These are phyloP conservation scores for Mustelus asterias DNA, from an alignment of 2,113 vertebrate species.

Conservation along the genomic window DNA sequence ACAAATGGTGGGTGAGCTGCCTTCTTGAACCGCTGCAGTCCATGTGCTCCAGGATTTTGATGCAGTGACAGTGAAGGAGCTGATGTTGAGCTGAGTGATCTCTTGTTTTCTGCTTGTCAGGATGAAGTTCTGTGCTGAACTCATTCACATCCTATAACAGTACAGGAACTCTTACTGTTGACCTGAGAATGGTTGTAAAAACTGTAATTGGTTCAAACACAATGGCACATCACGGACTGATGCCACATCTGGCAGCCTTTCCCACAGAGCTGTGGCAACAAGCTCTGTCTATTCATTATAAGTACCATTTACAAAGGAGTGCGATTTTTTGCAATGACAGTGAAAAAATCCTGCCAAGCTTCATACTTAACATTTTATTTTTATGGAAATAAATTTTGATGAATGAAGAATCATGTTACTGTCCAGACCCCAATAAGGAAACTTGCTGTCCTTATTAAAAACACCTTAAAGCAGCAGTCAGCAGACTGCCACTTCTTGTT, in stretches of 20 bases:
- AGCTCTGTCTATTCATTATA: background rate
- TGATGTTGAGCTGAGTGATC: background rate
- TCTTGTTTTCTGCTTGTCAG: background rate
- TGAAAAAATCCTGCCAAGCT: background rate
- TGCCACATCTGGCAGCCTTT: background rate
- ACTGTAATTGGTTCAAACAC: background rate
- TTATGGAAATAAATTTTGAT: background rate
- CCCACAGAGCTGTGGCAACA: background rate
- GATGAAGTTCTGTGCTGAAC: background rate
- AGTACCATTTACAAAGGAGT: too few species aligned
- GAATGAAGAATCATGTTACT: background rate
- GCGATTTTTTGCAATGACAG: background rate
- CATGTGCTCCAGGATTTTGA: too few species aligned
- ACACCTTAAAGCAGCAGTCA: background rate
- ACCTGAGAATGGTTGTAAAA: background rate
- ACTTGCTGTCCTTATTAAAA: background rate
- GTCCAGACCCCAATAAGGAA: background rate
- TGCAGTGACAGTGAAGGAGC: too few species aligned
- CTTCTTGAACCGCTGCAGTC: too few species aligned
- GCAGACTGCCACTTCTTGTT: background rate
- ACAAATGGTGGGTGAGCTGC: too few species aligned
- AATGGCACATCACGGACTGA: background rate
- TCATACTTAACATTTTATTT: conserved; percentile 15
- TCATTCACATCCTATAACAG: background rate
- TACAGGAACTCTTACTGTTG: background rate